These are phyloP conservation scores for Botia almorhae DNA, from an alignment of 2,797 vertebrate species.

Conservation along the genomic window DNA sequence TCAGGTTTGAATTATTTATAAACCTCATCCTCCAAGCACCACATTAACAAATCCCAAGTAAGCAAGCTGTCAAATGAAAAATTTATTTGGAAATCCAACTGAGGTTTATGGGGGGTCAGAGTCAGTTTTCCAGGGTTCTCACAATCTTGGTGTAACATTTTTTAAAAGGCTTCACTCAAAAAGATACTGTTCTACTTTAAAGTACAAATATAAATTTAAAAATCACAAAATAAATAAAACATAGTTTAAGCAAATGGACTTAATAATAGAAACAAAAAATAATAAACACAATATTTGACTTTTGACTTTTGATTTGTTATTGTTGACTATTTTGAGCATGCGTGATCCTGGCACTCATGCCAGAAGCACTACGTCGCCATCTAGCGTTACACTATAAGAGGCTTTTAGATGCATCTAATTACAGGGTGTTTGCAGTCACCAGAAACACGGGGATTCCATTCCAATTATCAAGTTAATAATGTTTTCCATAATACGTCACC, in stretches of 20 bases:
- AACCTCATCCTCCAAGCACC: slow-evolving; percentile 57
- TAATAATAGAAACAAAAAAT: neutral
- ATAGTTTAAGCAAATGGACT: neutral
- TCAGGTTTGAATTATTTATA: slow-evolving; percentile 60
- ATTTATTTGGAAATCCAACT: slow-evolving; percentile 34
- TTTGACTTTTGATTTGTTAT: too few relatives aligned
- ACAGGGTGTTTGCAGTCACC: too few relatives aligned
- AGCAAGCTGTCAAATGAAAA: neutral
- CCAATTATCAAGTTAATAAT: too few relatives aligned
- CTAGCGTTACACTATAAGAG: neutral
- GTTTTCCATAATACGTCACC: too few relatives aligned
- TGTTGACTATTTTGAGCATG: slow-evolving; percentile 36
- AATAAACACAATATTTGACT: too few relatives aligned
- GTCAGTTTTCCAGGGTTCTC: neutral
- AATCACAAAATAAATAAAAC: neutral
- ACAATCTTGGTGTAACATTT: neutral
- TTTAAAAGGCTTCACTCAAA: neutral
- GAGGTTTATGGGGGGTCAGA: neutral
- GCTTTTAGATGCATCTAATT: too few relatives aligned
- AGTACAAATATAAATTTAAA: neutral
- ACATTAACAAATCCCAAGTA: slow-evolving; percentile 55
- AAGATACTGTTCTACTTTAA: neutral
- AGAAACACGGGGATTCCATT: too few relatives aligned
- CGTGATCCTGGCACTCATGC: neutral
- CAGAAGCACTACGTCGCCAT: slow-evolving; percentile 20